Conservation (phyloP, 2,113 vertebrate species). For the Corythaeola cristata region DNA sequence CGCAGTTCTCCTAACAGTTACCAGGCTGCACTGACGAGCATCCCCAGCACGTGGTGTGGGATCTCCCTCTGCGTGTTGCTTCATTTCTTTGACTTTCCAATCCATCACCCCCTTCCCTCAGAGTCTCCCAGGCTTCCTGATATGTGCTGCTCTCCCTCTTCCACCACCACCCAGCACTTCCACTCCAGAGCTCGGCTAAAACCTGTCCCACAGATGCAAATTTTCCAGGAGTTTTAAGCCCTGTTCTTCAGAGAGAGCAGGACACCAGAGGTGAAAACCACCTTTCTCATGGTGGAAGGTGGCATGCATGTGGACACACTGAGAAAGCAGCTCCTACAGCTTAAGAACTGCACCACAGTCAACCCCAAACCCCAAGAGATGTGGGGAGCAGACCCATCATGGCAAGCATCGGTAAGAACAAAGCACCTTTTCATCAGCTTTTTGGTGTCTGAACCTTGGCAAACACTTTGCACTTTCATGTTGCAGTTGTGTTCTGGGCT, state of each 20-base stretch:
- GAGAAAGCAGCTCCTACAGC: background rate
- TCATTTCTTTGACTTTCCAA: background rate
- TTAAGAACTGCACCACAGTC: background rate
- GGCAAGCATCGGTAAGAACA: background rate
- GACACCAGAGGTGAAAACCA: background rate
- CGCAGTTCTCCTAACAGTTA: background rate
- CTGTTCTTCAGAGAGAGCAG: background rate
- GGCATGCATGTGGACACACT: background rate
- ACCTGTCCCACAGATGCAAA: background rate
- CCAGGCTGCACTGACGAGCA: accelerated
- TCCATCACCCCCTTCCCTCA: background rate
- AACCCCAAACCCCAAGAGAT: background rate
- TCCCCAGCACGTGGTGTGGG: accelerated
- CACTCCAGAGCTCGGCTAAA: background rate
- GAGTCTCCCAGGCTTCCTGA: background rate
- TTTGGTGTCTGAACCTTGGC: background rate
- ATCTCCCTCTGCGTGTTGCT: background rate
- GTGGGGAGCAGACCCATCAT: background rate
- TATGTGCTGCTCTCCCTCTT: background rate
- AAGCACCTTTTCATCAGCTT: background rate
- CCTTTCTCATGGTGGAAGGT: background rate
- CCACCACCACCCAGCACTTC: background rate
- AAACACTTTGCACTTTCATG: background rate
- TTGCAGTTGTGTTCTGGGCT: background rate
- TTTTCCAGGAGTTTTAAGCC: background rate